Evolutionary conservation across 1,140 invertebrate species (phyloP).

Genomic region (Hypsibius dujardini): DNA sequence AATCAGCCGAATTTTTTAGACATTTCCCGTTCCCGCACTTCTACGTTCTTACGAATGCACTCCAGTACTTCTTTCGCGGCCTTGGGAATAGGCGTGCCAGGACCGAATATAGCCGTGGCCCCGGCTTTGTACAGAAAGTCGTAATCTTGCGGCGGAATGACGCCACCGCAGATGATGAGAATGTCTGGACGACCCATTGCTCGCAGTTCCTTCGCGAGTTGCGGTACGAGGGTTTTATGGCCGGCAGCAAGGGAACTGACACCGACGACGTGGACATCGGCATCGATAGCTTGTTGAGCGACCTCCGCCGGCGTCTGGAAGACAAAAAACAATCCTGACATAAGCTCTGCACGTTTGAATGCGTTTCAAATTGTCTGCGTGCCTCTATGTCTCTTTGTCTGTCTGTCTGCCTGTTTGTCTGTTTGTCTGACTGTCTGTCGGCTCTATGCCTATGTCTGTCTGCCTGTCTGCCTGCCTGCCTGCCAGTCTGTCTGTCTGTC

Average conservation of each 20-base stretch:
- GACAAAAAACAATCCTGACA: too few relatives aligned
- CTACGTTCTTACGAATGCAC: neutral
- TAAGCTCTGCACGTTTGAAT: too few relatives aligned
- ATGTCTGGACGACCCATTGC: slow-evolving; percentile 42
- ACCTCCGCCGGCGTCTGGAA: slow-evolving; percentile 44
- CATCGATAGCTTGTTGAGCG: slow-evolving; percentile 46
- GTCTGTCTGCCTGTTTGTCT: too few relatives aligned
- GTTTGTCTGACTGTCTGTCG: too few relatives aligned
- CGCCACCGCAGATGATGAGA: slow-evolving; percentile 45
- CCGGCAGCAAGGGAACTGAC: slow-evolving; percentile 46
- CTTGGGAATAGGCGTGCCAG: slow-evolving; percentile 31
- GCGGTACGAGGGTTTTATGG: slow-evolving; percentile 46
- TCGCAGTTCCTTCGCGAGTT: slow-evolving; percentile 39
- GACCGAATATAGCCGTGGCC: slow-evolving; percentile 44
- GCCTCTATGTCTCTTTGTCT: too few relatives aligned
- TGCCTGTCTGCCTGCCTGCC: too few relatives aligned
- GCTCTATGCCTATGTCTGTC: too few relatives aligned
- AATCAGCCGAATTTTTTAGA: too few relatives aligned
- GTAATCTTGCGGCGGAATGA: slow-evolving; percentile 52
- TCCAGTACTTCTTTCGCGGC: neutral
- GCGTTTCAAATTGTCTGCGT: too few relatives aligned
- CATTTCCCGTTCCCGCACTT: neutral
- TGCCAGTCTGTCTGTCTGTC: too few relatives aligned
- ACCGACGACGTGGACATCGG: slow-evolving; percentile 47
- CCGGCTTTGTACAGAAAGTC: slow-evolving; percentile 41